These are phyloP conservation scores for Sphaerodactylus townsendi DNA, from an alignment of 2,113 vertebrate genomes.

Conservation along the genomic window DNA sequence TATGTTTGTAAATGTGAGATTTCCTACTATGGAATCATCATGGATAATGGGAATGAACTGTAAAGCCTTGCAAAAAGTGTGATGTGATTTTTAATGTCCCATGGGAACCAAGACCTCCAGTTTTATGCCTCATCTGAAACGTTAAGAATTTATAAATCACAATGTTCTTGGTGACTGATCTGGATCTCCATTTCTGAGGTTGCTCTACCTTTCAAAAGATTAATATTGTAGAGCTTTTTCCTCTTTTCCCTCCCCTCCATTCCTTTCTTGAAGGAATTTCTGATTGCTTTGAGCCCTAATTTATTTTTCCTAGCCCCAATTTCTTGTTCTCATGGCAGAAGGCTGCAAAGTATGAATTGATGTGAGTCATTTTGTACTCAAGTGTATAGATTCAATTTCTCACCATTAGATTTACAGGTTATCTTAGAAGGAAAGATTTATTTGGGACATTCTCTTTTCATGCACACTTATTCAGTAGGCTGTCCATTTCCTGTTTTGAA, in stretches of 20 bases:
- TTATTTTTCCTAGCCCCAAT: slow-evolving; percentile 7
- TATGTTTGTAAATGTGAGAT: slow-evolving; percentile 38
- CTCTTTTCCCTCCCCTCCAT: slow-evolving; percentile 27
- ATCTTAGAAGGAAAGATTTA: background rate
- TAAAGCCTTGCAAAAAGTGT: slow-evolving; percentile 40
- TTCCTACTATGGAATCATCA: slow-evolving; percentile 58
- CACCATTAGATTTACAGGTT: background rate
- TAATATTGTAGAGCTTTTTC: slow-evolving; percentile 39
- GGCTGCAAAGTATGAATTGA: background rate
- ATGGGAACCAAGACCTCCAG: slow-evolving; percentile 34
- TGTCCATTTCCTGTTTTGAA: background rate
- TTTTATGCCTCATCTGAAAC: slow-evolving; percentile 65
- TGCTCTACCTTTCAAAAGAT: slow-evolving; percentile 57
- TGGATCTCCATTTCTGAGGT: slow-evolving; percentile 31
- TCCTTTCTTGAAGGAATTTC: slow-evolving; percentile 50
- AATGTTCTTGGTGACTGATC: slow-evolving; percentile 48
- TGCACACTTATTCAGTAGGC: background rate
- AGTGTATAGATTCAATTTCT: background rate
- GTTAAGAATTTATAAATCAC: slow-evolving; percentile 49
- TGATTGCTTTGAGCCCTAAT: slow-evolving; percentile 45
- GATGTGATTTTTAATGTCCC: slow-evolving; percentile 55
- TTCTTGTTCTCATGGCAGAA: background rate
- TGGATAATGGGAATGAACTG: slow-evolving; percentile 51
- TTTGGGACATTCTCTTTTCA: background rate
- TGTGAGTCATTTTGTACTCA: background rate